Evolutionary conservation across 1,140 invertebrate species (phyloP).

Genomic region (Zaprionus camerounensis): DNA sequence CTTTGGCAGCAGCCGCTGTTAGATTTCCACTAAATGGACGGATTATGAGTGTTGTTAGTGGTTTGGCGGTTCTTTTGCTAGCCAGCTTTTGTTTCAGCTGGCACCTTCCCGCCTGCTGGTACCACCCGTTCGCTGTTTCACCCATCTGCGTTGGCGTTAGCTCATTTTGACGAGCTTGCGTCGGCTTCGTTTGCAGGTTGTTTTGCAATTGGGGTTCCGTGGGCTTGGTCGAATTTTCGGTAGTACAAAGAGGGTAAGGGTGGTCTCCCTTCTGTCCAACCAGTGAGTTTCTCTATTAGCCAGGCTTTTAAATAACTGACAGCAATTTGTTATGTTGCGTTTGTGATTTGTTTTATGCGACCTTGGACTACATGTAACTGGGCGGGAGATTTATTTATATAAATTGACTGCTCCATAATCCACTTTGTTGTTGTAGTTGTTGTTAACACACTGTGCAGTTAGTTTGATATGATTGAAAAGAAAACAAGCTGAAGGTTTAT

Average conservation of each 20-base stretch:
- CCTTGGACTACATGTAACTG: neutral
- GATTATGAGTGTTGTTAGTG: conserved; percentile 80
- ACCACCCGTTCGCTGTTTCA: conserved; percentile 21
- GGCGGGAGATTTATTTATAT: neutral
- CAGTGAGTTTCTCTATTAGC: conserved; percentile 32
- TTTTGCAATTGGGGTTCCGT: neutral
- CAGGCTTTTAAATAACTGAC: conserved; percentile 59
- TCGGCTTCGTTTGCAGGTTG: neutral
- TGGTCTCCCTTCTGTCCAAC: too few species aligned
- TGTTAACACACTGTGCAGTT: conserved; percentile 37
- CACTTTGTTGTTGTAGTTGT: conserved; percentile 28
- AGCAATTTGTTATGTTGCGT: conserved; percentile 53
- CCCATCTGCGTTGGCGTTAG: conserved; percentile 3
- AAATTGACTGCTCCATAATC: conserved; percentile 12
- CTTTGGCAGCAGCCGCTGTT: conserved; percentile 28
- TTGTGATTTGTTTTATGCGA: conserved; percentile 39
- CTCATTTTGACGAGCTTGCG: conserved; percentile 58
- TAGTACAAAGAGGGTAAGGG: neutral
- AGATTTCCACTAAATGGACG: conserved; percentile 73
- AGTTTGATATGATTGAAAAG: neutral
- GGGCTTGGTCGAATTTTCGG: neutral
- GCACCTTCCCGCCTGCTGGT: neutral
- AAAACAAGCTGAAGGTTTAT: neutral
- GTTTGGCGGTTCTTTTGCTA: conserved; percentile 54
- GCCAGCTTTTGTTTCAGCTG: conserved; percentile 28